A percentile compares a stretch with the other conserved stretches of the same genome.
Evolutionary conservation across 2,888 invertebrate genomes (phyloP).

Genomic region (Drosophila tripunctata): DNA sequence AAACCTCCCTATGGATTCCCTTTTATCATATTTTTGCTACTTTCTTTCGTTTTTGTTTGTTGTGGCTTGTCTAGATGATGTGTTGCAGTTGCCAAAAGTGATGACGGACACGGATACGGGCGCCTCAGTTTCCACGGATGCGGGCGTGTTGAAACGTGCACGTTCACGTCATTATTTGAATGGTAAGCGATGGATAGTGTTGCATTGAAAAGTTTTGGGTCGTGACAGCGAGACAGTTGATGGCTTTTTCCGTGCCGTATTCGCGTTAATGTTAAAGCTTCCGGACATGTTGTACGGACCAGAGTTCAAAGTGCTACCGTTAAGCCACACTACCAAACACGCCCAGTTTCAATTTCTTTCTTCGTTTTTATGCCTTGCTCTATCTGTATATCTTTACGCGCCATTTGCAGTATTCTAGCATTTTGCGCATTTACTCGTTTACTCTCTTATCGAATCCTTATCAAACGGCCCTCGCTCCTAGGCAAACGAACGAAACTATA

Average conservation of each 20-base stretch:
- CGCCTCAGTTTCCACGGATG: conserved; percentile 79
- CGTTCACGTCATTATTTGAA: conserved; percentile 84
- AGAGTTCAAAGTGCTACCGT: not conserved
- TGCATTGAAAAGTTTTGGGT: not conserved
- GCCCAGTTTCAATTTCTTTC: conserved; percentile 15
- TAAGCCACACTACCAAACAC: conserved; percentile 5
- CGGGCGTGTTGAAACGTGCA: conserved; percentile 79
- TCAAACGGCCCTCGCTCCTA: conserved; percentile 42
- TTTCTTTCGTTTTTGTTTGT: not conserved
- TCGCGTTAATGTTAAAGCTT: conserved; percentile 15
- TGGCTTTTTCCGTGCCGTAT: conserved; percentile 40
- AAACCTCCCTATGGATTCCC: not conserved
- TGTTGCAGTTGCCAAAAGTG: conserved; percentile 83
- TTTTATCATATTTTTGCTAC: too few species aligned
- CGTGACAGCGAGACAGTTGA: conserved; percentile 43
- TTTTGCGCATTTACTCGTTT: conserved; percentile 18
- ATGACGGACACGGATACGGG: conserved; percentile 82
- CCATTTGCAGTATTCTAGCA: conserved; percentile 43
- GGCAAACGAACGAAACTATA: conserved; percentile 13
- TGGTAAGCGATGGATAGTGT: conserved; percentile 76
- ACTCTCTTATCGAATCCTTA: conserved; percentile 42
- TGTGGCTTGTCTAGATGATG: conserved; percentile 70
- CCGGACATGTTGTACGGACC: conserved; percentile 10
- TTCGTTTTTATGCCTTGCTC: conserved; percentile 1
- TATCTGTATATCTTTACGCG: conserved; percentile 42